Evolutionary conservation across 2,888 invertebrate species (phyloP).

Genomic region (Thyatira batis): DNA sequence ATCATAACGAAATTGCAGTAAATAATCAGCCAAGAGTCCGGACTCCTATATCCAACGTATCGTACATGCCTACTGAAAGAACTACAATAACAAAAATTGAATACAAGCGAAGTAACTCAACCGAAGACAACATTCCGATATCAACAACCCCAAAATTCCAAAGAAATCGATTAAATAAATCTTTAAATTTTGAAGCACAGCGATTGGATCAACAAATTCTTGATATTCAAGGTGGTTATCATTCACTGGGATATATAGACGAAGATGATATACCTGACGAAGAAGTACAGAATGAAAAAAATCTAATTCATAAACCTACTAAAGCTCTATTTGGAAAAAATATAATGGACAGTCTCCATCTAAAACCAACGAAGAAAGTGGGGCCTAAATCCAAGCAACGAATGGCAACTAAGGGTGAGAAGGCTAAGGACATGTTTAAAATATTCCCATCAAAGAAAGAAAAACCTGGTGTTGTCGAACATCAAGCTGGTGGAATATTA

Average conservation of each 20-base stretch:
- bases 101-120: conserved; percentile 67
- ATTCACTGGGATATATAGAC: conserved; percentile 73
- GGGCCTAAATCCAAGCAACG: conserved; percentile 76
- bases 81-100: conserved; percentile 53
- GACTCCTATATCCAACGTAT: conserved; percentile 74
- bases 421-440: conserved; percentile 65
- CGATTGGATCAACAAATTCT: conserved; percentile 76
- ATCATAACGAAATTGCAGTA: conserved; percentile 75
- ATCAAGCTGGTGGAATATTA: conserved; percentile 64
- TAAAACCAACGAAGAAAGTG: conserved; percentile 73
- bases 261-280: conserved; percentile 57
- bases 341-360: conserved; percentile 74
- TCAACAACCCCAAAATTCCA: conserved; percentile 72
- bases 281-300: conserved; percentile 38
- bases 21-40: conserved; percentile 77
- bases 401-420: conserved; percentile 56
- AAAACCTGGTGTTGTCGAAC: conserved; percentile 56
- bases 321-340: conserved; percentile 75
- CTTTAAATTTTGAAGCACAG: conserved; percentile 75
- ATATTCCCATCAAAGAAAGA: conserved; percentile 69
- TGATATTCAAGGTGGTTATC: conserved; percentile 75
- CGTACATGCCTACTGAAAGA: conserved; percentile 69
- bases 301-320: conserved; percentile 64
- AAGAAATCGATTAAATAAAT: conserved; percentile 76
- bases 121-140: conserved; percentile 61